Percentiles rank a stretch among this genome's conserved stretches.
Conservation (phyloP, 2,888 invertebrate species). For the Gisinianus flammeolus region DNA sequence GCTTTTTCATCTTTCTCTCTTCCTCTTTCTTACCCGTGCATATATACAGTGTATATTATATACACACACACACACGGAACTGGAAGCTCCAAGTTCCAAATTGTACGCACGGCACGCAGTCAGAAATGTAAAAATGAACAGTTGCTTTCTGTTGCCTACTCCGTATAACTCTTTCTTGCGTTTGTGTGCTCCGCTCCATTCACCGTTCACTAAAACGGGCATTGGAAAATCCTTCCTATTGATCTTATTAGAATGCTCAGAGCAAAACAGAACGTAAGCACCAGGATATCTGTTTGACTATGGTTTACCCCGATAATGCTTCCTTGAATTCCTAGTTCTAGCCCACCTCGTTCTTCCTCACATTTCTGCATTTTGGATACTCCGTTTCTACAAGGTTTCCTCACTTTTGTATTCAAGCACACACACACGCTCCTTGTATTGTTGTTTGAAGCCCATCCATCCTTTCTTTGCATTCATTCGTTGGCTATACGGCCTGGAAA, state of each 20-base stretch:
- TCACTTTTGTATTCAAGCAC: too few relatives aligned
- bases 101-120: neutral
- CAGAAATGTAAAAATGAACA: neutral
- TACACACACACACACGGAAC: too few relatives aligned
- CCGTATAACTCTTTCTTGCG: too few relatives aligned
- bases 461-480: neutral
- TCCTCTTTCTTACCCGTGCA: neutral
- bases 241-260: slow-evolving; percentile 8
- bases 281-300: neutral
- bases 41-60: neutral
- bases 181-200: too few relatives aligned
- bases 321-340: neutral
- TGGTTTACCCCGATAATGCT: neutral
- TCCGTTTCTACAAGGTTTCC: neutral
- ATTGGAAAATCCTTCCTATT: neutral
- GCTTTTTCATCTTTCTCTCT: neutral
- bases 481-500: neutral
- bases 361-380: neutral
- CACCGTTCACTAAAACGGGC: too few relatives aligned
- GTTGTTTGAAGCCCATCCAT: neutral
- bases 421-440: neutral
- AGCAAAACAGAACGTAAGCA: slow-evolving; percentile 5
- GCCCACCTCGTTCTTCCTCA: neutral
- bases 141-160: too few relatives aligned
- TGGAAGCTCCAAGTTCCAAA: neutral